Evolutionary conservation across 2,888 invertebrate species (phyloP).

Genomic region (Orthosia gothica): DNA sequence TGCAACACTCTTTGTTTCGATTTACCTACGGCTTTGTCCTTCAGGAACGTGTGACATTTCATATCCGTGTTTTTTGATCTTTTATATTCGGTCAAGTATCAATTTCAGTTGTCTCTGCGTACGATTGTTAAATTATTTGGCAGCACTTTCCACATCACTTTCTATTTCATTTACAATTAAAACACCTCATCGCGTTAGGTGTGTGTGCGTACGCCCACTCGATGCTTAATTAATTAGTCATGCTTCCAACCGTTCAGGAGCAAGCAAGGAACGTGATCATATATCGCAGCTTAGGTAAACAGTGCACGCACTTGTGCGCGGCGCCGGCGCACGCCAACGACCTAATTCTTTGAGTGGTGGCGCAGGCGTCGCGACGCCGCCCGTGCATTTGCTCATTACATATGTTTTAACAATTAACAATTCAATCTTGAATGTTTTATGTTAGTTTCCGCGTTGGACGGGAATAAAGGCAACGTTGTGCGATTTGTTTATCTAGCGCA

Average conservation of each 20-base stretch:
- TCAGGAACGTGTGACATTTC: conserved; percentile 44
- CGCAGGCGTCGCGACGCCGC: conserved; percentile 69
- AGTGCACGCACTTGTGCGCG: conserved; percentile 80
- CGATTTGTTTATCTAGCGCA: conserved; percentile 43
- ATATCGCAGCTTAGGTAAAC: conserved; percentile 76
- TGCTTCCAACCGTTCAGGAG: conserved; percentile 63
- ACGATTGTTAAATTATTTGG: conserved; percentile 36
- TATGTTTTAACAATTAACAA: conserved; percentile 67
- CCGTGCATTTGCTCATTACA: conserved; percentile 63
- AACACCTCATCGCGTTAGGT: conserved; percentile 43
- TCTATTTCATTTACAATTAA: conserved; percentile 57
- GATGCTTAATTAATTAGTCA: conserved; percentile 70
- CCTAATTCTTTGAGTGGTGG: conserved; percentile 77
- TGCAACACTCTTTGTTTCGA: conserved; percentile 66
- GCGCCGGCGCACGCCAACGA: conserved; percentile 84
- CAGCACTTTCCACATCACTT: conserved; percentile 58
- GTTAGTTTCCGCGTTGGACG: conserved; percentile 55
- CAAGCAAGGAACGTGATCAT: conserved; percentile 63
- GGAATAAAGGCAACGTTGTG: conserved; percentile 47
- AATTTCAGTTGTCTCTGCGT: conserved; percentile 13
- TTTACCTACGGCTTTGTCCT: conserved; percentile 64
- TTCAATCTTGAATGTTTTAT: conserved; percentile 64
- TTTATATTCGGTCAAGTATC: conserved; percentile 27
- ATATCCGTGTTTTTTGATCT: conserved; percentile 46
- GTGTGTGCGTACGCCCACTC: conserved; percentile 49